These are phyloP conservation scores for Intellagama lesueurii DNA, from an alignment of 2,797 vertebrate species.

Conservation along the genomic window DNA sequence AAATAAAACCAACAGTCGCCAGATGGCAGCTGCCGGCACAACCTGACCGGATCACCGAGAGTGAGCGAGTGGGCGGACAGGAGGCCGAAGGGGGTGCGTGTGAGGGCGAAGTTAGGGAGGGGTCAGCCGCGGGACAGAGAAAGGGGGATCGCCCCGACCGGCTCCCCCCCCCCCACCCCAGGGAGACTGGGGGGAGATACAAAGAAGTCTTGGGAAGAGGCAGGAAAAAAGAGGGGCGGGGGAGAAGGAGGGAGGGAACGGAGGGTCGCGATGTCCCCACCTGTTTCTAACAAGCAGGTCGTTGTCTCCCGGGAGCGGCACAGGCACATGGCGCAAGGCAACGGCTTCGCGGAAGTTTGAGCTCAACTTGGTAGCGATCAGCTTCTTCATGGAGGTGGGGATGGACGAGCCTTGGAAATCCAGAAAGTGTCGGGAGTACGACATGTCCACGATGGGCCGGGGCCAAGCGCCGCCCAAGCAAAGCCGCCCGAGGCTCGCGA, in stretches of 20 bases:
- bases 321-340: constrained; percentile 77
- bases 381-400: constrained; percentile 89
- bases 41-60: constrained; percentile 60
- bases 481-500: constrained; percentile 30
- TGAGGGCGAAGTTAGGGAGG: background rate
- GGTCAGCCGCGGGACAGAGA: background rate
- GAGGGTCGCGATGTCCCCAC: constrained; percentile 81
- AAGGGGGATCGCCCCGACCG: background rate
- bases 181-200: background rate
- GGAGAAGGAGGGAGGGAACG: background rate
- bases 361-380: constrained; percentile 89
- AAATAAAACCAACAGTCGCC: constrained; percentile 74
- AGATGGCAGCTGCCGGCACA: constrained; percentile 80
- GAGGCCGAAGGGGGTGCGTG: constrained; percentile 36
- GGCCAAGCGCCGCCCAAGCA: constrained; percentile 58
- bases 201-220: background rate
- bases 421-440: constrained; percentile 93
- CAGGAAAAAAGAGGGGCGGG: background rate
- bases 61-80: background rate
- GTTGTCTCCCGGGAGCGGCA: constrained; percentile 89
- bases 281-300: constrained; percentile 93
- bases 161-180: background rate
- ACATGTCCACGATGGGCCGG: constrained; percentile 89
- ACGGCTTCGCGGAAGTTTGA: constrained; percentile 89
- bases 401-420: constrained; percentile 91